Evolutionary conservation across 2,113 vertebrate genomes (phyloP).

Genomic region (Sturnus vulgaris): DNA sequence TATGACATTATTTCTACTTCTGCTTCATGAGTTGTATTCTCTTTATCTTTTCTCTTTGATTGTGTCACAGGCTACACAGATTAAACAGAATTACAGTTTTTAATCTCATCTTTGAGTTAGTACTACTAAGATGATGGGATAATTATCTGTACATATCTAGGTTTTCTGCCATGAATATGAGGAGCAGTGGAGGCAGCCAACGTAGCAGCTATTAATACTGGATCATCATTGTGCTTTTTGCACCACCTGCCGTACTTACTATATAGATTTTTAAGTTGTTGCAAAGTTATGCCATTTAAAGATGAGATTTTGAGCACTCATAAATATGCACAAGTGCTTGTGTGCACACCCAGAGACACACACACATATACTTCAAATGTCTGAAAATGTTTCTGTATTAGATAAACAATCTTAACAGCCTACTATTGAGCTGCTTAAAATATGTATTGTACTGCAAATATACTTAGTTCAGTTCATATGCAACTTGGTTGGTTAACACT

Average conservation of each 20-base stretch:
- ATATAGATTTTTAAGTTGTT: background rate
- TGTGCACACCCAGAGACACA: background rate
- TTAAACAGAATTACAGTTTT: slow-evolving; percentile 45
- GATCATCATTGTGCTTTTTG: background rate
- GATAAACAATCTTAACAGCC: background rate
- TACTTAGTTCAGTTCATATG: background rate
- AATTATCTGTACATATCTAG: background rate
- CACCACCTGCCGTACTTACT: background rate
- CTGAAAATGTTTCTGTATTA: background rate
- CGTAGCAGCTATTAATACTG: background rate
- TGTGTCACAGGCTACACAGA: background rate
- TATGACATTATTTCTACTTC: slow-evolving; percentile 35
- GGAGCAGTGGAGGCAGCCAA: background rate
- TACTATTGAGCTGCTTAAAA: background rate
- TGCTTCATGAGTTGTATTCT: background rate
- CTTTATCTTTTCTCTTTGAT: background rate
- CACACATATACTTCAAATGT: background rate
- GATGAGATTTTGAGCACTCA: background rate
- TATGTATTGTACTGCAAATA: background rate
- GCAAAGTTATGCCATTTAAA: background rate
- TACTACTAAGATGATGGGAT: background rate
- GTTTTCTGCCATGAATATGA: slow-evolving; percentile 1
- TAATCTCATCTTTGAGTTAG: slow-evolving; percentile 14
- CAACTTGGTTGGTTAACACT: background rate
- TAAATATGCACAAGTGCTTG: background rate